These are phyloP conservation scores for Ranitomeya imitator DNA, from an alignment of 2,113 vertebrate species.

Conservation along the genomic window DNA sequence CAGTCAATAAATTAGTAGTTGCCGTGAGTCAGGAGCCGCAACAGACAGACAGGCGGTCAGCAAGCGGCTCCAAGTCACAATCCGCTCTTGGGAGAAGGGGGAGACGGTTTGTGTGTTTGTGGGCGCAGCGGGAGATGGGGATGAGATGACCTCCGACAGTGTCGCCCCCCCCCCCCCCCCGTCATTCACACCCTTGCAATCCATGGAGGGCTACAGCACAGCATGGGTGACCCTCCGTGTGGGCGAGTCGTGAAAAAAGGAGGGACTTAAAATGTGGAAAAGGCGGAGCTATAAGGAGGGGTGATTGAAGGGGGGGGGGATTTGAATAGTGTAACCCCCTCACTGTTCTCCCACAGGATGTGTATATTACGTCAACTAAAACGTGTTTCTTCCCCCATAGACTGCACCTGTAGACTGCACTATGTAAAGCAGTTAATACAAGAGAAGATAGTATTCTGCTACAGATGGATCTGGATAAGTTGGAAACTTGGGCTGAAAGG, in stretches of 20 bases:
- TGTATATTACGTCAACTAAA: too few species aligned
- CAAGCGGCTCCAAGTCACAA: neutral
- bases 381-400: too few species aligned
- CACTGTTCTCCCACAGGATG: neutral
- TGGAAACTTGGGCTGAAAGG: too few species aligned
- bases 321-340: neutral
- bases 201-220: constrained; percentile 20
- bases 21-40: constrained; percentile 46
- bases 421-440: too few species aligned
- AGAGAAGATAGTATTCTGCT: too few species aligned
- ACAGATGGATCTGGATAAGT: too few species aligned
- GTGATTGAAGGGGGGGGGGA: neutral
- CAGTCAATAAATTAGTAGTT: constrained; percentile 55
- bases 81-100: constrained; percentile 37
- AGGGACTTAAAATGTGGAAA: neutral
- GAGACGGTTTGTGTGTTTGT: constrained; percentile 63
- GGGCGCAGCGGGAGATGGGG: constrained; percentile 2
- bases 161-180: too few species aligned
- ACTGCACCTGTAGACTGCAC: too few species aligned
- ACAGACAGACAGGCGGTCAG: constrained; percentile 32
- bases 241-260: neutral
- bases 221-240: neutral
- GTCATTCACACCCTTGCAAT: neutral
- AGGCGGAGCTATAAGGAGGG: neutral
- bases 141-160: neutral